Percentiles rank a stretch among this genome's conserved stretches.
phyloP scores from a whole-genome alignment of 2,888 invertebrate genomes.

The Germaria angustata region DNA sequence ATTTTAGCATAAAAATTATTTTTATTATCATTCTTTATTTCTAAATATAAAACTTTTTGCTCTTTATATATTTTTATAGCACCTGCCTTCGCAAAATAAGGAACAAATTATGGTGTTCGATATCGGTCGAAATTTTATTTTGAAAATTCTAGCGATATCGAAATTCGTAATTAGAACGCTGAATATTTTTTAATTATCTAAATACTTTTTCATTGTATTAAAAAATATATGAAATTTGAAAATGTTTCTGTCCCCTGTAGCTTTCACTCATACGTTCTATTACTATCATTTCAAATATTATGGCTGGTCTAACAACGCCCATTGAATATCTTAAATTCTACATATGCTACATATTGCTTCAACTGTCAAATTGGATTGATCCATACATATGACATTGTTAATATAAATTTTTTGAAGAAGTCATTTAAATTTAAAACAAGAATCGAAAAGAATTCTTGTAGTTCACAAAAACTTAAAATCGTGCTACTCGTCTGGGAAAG shows the following conservation, averaged over 20 bases:
- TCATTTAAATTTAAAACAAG: neutral
- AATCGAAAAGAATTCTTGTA: neutral
- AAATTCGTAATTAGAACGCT: neutral
- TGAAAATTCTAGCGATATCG: neutral
- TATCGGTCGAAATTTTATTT: neutral
- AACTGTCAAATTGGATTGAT: neutral
- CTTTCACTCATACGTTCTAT: too few species aligned
- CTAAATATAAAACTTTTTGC: slow-evolving; percentile 66
- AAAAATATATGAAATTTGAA: neutral
- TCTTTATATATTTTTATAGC: too few species aligned
- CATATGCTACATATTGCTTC: neutral
- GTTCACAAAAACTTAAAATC: neutral
- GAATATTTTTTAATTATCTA: neutral
- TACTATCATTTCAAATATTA: neutral
- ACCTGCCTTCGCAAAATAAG: too few species aligned
- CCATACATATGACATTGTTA: neutral
- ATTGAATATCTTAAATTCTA: neutral
- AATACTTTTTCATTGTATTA: too few species aligned
- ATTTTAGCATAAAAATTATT: slow-evolving; percentile 16
- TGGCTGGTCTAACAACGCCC: neutral
- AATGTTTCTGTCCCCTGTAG: too few species aligned
- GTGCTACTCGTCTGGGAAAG: neutral
- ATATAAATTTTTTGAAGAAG: neutral
- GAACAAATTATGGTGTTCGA: neutral
- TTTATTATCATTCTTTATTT: slow-evolving; percentile 29